Percentiles rank a stretch among this genome's conserved stretches.
Conservation (phyloP, 92 coral and sea anemone genomes). For the Scolanthus callimorphus region DNA sequence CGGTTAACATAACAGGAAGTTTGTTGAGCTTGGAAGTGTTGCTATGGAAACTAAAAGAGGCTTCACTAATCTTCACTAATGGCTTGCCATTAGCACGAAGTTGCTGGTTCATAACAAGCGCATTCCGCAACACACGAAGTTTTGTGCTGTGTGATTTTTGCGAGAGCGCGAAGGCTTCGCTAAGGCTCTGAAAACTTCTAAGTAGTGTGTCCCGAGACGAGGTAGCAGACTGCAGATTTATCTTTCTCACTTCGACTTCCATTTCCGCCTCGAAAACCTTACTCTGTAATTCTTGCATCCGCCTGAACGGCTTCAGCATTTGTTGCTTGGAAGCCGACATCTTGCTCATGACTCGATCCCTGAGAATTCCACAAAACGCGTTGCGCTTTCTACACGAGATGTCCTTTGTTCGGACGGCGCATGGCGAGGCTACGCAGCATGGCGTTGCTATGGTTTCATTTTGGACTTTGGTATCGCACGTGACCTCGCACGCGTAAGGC, state of each 20-base stretch:
- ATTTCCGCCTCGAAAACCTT: slow-evolving; percentile 35
- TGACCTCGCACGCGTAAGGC: slow-evolving; percentile 46
- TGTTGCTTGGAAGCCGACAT: slow-evolving; percentile 16
- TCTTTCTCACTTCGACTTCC: slow-evolving; percentile 26
- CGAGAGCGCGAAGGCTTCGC: slow-evolving; percentile 36
- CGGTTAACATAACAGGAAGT: slow-evolving; percentile 19
- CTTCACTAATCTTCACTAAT: slow-evolving; percentile 9
- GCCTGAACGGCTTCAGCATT: slow-evolving; percentile 19
- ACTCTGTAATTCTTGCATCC: slow-evolving; percentile 27
- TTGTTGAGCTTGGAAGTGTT: slow-evolving; percentile 2
- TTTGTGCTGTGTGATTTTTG: slow-evolving; percentile 12
- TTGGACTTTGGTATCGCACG: slow-evolving; percentile 52
- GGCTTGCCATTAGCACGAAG: slow-evolving; percentile 7
- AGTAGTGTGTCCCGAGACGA: slow-evolving; percentile 34
- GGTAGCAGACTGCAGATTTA: slow-evolving; percentile 38
- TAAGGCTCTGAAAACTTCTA: slow-evolving; percentile 29
- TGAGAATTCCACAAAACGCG: slow-evolving; percentile 44
- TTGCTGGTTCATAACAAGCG: slow-evolving; percentile 14
- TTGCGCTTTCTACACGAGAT: slow-evolving; percentile 50
- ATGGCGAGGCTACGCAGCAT: slow-evolving; percentile 47
- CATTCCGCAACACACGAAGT: slow-evolving; percentile 16
- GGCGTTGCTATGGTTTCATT: slow-evolving; percentile 54
- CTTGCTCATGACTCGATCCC: slow-evolving; percentile 37
- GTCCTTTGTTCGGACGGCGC: slow-evolving; percentile 42
- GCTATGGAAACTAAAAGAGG: no score